A percentile compares a stretch with the other conserved stretches of the same genome.
Evolutionary conservation across 2,797 vertebrate genomes (phyloP).

Genomic region (Chrysocyon brachyurus): DNA sequence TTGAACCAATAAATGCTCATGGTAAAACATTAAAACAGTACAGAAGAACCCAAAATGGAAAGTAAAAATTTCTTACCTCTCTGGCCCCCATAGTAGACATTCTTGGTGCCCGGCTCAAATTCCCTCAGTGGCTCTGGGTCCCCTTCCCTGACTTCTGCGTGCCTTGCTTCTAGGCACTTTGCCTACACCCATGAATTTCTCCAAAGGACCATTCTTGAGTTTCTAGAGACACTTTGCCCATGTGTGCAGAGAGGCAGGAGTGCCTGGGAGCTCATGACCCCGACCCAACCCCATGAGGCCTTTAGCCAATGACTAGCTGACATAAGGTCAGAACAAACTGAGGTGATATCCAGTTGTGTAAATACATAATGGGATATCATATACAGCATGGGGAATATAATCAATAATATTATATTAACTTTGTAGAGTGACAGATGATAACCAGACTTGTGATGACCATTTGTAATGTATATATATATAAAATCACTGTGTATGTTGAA

Average conservation of each 20-base stretch:
- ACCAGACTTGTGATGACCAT: neutral
- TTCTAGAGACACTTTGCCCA: neutral
- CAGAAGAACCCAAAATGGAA: neutral
- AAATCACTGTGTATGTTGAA: neutral
- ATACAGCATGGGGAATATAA: neutral
- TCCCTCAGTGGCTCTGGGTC: neutral
- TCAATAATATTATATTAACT: neutral
- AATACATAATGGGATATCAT: neutral
- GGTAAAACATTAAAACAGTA: neutral
- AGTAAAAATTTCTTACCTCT: neutral
- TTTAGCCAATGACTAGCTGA: neutral
- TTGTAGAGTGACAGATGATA: neutral
- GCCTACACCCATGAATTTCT: neutral
- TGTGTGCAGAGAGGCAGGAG: neutral
- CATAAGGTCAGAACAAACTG: neutral
- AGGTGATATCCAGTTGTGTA: neutral
- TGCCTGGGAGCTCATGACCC: too few species aligned
- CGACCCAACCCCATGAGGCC: neutral
- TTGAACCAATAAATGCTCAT: neutral
- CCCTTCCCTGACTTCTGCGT: neutral
- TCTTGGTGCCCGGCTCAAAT: neutral
- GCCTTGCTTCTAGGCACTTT: neutral
- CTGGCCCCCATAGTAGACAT: neutral
- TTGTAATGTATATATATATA: neutral
- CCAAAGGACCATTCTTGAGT: neutral